Evolutionary conservation across 2,113 vertebrate species (phyloP), one percentile per base, ranked within the genome.

Genomic region (Bufo bufo): DNA sequence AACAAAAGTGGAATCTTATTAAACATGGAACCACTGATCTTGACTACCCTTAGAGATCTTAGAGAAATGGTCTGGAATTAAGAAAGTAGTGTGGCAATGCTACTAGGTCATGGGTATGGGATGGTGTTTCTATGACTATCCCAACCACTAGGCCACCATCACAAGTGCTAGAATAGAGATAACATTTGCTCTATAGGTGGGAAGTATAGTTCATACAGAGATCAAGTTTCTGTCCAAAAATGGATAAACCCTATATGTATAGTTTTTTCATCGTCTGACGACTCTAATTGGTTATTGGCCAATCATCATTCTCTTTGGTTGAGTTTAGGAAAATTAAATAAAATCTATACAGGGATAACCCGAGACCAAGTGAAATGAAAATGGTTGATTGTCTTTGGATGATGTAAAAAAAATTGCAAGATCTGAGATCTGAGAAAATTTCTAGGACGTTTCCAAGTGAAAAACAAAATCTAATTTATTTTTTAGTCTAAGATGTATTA

Each of bases 331-430:
- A 72, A 72, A 17, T 17, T 16, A 74, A 16, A 74, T 43, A 77
- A 52, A 77, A 16, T 3, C 19, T 65, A 47, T 65, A 75, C 12
- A 79, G 9, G 61, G 16, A 16, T 23, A 9, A 74, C 23, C 65
- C 65, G 45, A 91, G 91, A 92, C 90, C 91, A 91, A 93, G 89
- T 93, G 82, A 95, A 94, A 91, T 93, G 91, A 87, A 91, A 91
- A 93, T 91, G 92, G 88, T 92, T 92, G 90, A 90, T 94, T 94
- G 56, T 71, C 13, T 56, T 93, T 93, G 94, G 95, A 97, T 93
- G 95, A 94, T 95, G 94, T 94, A 95, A 94, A 90, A 90, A 96
- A 96, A 93, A 95, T 91, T 92, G 94, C 93, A 94, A 93, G 89
- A 94, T 90, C 94, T 92, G 93, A 98, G 97, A 33, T 33, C 33